These are phyloP conservation scores for Speoplatyrhinus poulsoni DNA, from an alignment of 2,113 vertebrate species.

Conservation along the genomic window DNA sequence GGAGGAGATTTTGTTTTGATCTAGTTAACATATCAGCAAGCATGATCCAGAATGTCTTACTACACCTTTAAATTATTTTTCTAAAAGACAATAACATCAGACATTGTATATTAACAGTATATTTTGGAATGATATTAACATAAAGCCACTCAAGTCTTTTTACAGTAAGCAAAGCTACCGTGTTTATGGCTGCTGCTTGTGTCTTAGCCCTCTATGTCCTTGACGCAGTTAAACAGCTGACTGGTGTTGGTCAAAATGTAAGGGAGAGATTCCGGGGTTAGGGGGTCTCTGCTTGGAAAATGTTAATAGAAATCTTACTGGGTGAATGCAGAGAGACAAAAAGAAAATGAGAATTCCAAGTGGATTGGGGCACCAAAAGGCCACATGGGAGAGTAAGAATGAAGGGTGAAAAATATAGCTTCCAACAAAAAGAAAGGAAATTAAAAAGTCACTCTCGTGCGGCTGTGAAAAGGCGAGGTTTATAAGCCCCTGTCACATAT, in stretches of 20 bases:
- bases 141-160: no score
- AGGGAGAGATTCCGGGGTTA: neutral
- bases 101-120: no score
- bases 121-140: no score
- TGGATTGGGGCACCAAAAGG: conserved; percentile 64
- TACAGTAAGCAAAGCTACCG: no score
- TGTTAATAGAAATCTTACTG: conserved; percentile 54
- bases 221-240: conserved; percentile 3
- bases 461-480: conserved; percentile 56
- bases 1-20: no score
- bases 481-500: conserved; percentile 66
- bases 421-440: conserved; percentile 54
- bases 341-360: conserved; percentile 53
- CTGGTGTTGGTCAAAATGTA: no score
- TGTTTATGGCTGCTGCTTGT: no score
- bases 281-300: conserved; percentile 38
- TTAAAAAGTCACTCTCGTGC: conserved; percentile 62
- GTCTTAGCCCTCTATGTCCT: no score
- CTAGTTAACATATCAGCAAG: no score
- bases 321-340: conserved; percentile 43
- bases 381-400: conserved; percentile 55
- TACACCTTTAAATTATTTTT: no score
- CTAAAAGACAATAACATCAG: no score
- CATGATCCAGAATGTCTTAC: no score
- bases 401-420: conserved; percentile 55